Percentiles rank a stretch among this genome's conserved stretches.
phyloP scores from a whole-genome alignment of 2,888 invertebrate species.

The Drosophila lacicola region DNA sequence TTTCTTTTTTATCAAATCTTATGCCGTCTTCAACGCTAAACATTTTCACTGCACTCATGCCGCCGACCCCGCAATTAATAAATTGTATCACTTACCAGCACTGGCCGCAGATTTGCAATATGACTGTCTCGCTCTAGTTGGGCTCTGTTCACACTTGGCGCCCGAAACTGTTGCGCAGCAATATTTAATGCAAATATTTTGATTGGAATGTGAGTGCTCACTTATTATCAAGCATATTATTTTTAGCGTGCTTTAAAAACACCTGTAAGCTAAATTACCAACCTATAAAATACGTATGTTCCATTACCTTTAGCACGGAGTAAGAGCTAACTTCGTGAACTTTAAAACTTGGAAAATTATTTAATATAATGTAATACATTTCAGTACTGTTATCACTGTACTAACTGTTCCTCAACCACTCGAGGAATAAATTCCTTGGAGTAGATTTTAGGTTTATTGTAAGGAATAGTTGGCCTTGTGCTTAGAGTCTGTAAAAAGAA shows the following conservation, averaged over 20 bases:
- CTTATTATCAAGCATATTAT: background rate
- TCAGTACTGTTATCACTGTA: background rate
- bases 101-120: conserved; percentile 59
- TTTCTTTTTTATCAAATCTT: conserved; percentile 62
- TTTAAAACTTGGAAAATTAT: background rate
- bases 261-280: background rate
- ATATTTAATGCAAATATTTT: conserved; percentile 12
- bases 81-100: conserved; percentile 57
- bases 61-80: conserved; percentile 67
- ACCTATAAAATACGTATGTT: background rate
- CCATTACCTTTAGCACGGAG: background rate
- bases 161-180: conserved; percentile 38
- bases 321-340: no score
- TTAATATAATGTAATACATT: background rate
- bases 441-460: background rate
- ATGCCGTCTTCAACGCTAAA: conserved; percentile 74
- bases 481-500: background rate
- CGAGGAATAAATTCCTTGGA: background rate
- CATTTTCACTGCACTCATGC: conserved; percentile 73
- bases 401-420: background rate
- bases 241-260: background rate
- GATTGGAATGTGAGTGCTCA: conserved; percentile 1
- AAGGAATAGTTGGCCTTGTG: background rate
- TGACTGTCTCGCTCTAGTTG: conserved; percentile 39
- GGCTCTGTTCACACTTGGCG: conserved; percentile 46